Evolutionary conservation across 2,888 invertebrate species (phyloP), one percentile per base, ranked within the genome.

Genomic region (Andrena minutula): DNA sequence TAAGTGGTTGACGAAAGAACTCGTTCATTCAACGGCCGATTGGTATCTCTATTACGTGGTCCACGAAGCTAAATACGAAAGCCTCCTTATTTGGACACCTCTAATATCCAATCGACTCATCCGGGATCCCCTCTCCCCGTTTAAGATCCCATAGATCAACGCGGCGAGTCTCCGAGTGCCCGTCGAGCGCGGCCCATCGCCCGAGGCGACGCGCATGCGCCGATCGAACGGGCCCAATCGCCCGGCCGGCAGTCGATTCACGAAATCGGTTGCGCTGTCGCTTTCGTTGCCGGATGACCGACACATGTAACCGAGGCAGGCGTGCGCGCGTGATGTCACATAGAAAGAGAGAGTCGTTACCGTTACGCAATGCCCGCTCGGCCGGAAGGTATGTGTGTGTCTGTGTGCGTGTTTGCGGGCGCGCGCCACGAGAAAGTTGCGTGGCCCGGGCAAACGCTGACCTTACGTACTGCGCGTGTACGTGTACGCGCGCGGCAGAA

Each of bases 301-400:
- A 75, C 75, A 74, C 20, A 35, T 20, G 35, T 23, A 81, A 74
- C 75, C 82, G 58, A 75, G 79, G 70, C 73, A 73, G 82, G 73
- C 88, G 88, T 92, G 93, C 73, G 75, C 83, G 75, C 88, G 88
- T 92, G 93, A 93, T 93, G 93, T 93, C 92, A 93, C 90, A 92
- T 92, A 92, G 92, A 93, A 92, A 93, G 93, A 93, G 93, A 93
- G 94, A 93, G 93, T 91, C 89, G 90, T 92, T 92, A 92, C 92
- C 92, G 93, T 93, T 93, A 92, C 91, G 93, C 92, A 93, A 93
- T 90, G 88, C 83, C 86, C 84, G 82, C 86, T 82, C 82, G 84
- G 81, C 84, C 86, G 83, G 84, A 76, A 85, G 85, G 89, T 79
- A 83, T 82, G 83, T 74, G 84, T 58, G 85, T 49, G 78, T 49